Base-by-base conservation (phyloP, 2,888 invertebrate species). In the Tridacna crocea region DNA sequence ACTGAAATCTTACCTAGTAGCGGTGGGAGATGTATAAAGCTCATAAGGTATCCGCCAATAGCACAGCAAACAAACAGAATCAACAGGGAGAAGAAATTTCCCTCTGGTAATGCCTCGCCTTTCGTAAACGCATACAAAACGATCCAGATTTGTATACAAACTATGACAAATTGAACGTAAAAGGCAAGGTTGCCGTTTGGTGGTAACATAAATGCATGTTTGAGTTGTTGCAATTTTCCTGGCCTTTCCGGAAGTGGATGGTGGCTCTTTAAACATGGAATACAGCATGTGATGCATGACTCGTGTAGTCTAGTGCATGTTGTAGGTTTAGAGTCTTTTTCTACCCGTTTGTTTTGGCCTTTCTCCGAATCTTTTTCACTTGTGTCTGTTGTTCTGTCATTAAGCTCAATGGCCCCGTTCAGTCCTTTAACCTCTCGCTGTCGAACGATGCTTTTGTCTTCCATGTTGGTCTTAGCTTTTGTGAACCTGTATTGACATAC, bases 41-140 rank as follows among this genome's bases (percentile, higher is more conserved):
- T 86, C n/a, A 89, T 89, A n/a, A 89, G 55, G 74, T 85, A 87
- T n/a, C 92, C 92, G 15, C 88, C 90, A 27, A 89, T 72, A 55
- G 85, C 86, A 61, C 91, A 88, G 24, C 75, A 76, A 26, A 90
- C 83, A 74, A 91, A 87, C 60, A 92, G 70, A n/a, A 90, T 82
- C 19, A 91, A 80, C 36, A 92, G 79, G 24, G 91, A 91, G 83
- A 90, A 92, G 61, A 90, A 80, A 55, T 90, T 88, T 17, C 92
- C 92, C 22, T 91, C 91, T 46, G 91, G 91, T 13, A 91, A 73
- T 15, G 90, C 91, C 63, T 88, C 82, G 8, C 73, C 78, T 22
- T 87, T 87, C 12, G 90, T 89, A 48, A 90, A 75, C 4, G 88
- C 78, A 65, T 88, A 87, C 22, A 91, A 63, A 24, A 89, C 77